Evolutionary conservation across 2,113 vertebrate species (phyloP).

Genomic region (Sylvietta virens): DNA sequence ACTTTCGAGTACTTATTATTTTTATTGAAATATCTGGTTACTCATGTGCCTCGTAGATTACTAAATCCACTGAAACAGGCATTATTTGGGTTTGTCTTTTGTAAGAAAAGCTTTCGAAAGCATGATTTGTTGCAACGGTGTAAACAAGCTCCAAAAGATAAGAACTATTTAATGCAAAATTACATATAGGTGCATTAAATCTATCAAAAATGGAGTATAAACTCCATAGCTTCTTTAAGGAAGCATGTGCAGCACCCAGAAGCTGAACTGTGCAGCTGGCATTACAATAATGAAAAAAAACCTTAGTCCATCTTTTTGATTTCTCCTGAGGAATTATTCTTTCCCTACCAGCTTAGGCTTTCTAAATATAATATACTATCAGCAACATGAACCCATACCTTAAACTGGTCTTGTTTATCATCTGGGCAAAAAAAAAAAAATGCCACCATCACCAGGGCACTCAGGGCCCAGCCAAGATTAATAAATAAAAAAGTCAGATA

Average conservation of each 20-base stretch:
- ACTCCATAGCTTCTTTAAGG: constrained; percentile 13
- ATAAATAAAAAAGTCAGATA: constrained; percentile 49
- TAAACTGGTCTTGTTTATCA: constrained; percentile 24
- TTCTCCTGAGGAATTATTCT: not conserved
- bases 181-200: not conserved
- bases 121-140: not conserved
- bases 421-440: not conserved
- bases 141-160: not conserved
- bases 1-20: not conserved
- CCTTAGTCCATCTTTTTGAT: constrained; percentile 12
- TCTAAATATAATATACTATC: constrained; percentile 32
- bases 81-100: not conserved
- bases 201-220: constrained; percentile 47
- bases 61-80: not conserved
- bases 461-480: constrained; percentile 40
- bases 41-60: not conserved
- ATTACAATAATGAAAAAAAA: constrained; percentile 8
- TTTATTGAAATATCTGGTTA: not conserved
- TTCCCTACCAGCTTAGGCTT: constrained; percentile 22
- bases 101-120: not conserved
- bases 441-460: constrained; percentile 23
- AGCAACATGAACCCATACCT: constrained; percentile 14
- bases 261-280: constrained; percentile 23
- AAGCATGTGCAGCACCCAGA: constrained; percentile 38
- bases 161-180: not conserved